These are phyloP conservation scores for Perca schrenkii DNA, from an alignment of 2,113 vertebrate genomes.

Conservation along the genomic window DNA sequence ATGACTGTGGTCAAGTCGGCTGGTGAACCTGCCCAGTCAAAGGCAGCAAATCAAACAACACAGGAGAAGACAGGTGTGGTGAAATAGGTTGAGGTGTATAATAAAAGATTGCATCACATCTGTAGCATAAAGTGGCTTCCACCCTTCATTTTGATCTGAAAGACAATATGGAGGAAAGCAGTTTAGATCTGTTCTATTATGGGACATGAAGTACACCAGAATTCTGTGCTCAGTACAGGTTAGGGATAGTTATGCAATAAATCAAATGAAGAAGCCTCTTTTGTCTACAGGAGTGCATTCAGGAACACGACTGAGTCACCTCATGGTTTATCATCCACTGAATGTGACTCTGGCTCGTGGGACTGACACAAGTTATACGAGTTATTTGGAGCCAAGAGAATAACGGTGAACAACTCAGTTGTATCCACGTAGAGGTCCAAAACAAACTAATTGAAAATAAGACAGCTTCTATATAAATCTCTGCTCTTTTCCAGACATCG, in stretches of 20 bases:
- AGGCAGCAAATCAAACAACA: constrained; percentile 69
- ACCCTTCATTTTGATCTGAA: constrained; percentile 35
- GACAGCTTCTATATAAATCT: constrained; percentile 29
- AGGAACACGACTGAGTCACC: constrained; percentile 41
- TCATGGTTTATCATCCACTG: constrained; percentile 20
- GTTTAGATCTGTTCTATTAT: constrained; percentile 19
- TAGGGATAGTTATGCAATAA: constrained; percentile 31
- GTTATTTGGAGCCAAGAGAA: constrained; percentile 2
- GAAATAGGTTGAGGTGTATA: constrained; percentile 58
- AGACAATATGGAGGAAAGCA: constrained; percentile 26
- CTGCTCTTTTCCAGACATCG: constrained; percentile 50
- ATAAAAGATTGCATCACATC: constrained; percentile 34
- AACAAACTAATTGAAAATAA: constrained; percentile 27
- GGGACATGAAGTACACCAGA: constrained; percentile 33
- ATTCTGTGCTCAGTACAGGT: constrained; percentile 38
- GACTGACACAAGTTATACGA: constrained; percentile 18
- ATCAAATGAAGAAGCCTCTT: constrained; percentile 25
- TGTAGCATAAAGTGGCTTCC: constrained; percentile 53
- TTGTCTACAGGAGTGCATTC: constrained; percentile 40
- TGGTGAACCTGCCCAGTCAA: constrained; percentile 40
- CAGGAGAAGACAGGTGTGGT: constrained; percentile 52
- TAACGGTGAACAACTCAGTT: not conserved
- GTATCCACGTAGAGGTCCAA: constrained; percentile 23
- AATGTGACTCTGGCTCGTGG: constrained; percentile 24
- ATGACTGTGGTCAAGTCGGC: constrained; percentile 39